These are phyloP conservation scores for Speoplatyrhinus poulsoni DNA, from an alignment of 2,113 vertebrate genomes.

Conservation along the genomic window DNA sequence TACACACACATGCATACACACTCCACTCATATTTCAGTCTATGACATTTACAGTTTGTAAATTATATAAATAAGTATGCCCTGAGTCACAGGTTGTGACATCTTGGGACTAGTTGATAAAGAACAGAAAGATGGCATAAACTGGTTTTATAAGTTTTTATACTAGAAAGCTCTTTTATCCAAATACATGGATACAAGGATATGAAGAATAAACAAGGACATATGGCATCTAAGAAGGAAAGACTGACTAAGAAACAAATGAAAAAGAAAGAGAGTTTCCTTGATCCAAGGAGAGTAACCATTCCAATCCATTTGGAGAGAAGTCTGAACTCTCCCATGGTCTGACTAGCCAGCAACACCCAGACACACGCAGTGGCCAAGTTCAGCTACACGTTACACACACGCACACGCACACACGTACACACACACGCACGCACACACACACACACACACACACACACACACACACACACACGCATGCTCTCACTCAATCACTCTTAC, in stretches of 20 bases:
- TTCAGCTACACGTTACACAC: conserved; percentile 7
- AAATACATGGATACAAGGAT: background rate
- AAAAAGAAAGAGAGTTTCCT: background rate
- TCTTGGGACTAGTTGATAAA: too few species aligned
- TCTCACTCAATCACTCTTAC: background rate
- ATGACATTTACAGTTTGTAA: too few species aligned
- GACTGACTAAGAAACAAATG: background rate
- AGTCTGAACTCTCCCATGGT: conserved; percentile 30
- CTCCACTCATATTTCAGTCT: background rate
- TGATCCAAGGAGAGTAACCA: too few species aligned
- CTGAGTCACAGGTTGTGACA: too few species aligned
- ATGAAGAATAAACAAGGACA: too few species aligned
- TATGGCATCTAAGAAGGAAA: background rate
- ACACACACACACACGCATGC: conserved; percentile 4
- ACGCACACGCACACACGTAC: conserved; percentile 11
- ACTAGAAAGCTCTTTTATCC: background rate
- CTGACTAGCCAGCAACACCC: conserved; percentile 15
- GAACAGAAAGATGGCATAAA: too few species aligned
- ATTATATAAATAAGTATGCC: too few species aligned
- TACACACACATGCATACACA: background rate
- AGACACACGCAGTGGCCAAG: conserved; percentile 33
- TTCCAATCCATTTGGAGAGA: background rate
- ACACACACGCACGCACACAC: background rate
- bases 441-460: conserved; percentile 14
- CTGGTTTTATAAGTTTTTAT: too few species aligned